A percentile compares a stretch with the other conserved stretches of the same genome.
Conservation (phyloP, 37 sponge, comb jelly and placozoan species). For the Amphimedon queenslandica region DNA sequence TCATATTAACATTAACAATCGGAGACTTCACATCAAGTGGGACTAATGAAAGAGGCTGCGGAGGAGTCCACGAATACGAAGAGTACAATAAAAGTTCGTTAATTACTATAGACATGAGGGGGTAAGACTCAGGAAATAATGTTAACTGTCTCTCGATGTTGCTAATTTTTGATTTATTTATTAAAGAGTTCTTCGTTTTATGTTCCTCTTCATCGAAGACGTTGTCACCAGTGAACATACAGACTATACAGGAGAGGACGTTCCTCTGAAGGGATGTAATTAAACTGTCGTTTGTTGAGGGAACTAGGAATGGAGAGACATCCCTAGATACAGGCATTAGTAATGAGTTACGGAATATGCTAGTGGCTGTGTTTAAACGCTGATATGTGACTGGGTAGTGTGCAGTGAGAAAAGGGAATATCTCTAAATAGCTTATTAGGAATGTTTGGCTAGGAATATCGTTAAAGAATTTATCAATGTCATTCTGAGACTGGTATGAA, state of each 20-base stretch:
- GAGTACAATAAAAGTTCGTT: slow-evolving; percentile 27
- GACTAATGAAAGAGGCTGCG: not conserved
- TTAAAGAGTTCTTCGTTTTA: not conserved
- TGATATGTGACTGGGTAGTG: not conserved
- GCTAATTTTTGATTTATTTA: not conserved
- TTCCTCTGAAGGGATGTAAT: slow-evolving; percentile 54
- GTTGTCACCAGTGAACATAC: slow-evolving; percentile 23
- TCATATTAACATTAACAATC: slow-evolving; percentile 34
- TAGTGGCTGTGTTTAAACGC: slow-evolving; percentile 9
- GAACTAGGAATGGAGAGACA: slow-evolving; percentile 78
- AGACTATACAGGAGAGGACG: slow-evolving; percentile 20
- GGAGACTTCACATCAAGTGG: not conserved
- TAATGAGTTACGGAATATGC: slow-evolving; percentile 14
- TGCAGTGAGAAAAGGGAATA: slow-evolving; percentile 27
- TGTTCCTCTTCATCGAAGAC: slow-evolving; percentile 3
- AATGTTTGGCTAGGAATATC: slow-evolving; percentile 52
- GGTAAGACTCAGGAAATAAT: not conserved
- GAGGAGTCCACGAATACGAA: slow-evolving; percentile 14
- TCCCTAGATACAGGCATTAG: slow-evolving; percentile 63
- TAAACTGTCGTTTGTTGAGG: slow-evolving; percentile 35
- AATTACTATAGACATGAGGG: slow-evolving; percentile 23
- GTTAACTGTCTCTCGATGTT: not conserved
- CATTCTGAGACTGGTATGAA: not conserved
- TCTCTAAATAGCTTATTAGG: slow-evolving; percentile 37
- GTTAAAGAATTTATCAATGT: slow-evolving; percentile 13